Conservation (phyloP, 2,113 vertebrate genomes). For the Scomber colias region DNA sequence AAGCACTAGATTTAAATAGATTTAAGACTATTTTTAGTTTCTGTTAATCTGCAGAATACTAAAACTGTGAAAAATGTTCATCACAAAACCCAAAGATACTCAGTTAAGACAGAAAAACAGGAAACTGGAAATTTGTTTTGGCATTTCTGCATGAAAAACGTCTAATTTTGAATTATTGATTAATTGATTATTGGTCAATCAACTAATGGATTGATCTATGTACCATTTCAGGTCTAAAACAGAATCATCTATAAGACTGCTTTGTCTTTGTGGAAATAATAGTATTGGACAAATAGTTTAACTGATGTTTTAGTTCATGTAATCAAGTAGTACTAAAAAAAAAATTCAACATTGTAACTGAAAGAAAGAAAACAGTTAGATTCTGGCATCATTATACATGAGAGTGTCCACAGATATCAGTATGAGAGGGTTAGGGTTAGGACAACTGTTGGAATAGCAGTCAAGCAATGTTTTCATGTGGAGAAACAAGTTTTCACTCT, state of each 20-base stretch:
- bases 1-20: neutral
- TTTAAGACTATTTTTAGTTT: neutral
- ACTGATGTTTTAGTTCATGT: neutral
- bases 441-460: neutral
- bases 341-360: neutral
- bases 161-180: no score
- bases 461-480: neutral
- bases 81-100: no score
- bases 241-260: neutral
- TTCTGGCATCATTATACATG: no score
- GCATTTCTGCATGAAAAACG: no score
- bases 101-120: no score
- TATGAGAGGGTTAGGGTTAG: neutral
- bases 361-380: no score
- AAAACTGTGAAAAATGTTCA: no score
- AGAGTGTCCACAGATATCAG: slow-evolving; percentile 1
- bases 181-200: neutral
- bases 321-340: neutral
- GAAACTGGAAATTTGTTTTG: no score
- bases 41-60: neutral
- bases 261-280: neutral
- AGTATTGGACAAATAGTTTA: neutral
- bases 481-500: slow-evolving; percentile 1
- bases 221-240: neutral
- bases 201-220: no score